Conservation (phyloP, 1,140 invertebrate species). For the Agrypnia vestita region DNA sequence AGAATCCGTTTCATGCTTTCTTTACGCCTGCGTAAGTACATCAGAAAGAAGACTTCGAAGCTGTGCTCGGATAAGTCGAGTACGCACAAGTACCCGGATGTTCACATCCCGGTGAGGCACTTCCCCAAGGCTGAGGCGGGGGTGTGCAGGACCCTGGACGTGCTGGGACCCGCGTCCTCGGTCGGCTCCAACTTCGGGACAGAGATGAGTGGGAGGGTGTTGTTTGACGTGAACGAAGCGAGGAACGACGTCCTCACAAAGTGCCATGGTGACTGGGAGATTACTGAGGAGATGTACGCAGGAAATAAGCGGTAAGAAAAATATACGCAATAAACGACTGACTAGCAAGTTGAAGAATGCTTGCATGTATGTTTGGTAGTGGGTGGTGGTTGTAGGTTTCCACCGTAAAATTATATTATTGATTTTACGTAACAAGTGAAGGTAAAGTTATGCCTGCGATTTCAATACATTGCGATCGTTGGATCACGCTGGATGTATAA, state of each 20-base stretch:
- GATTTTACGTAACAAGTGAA: too few relatives aligned
- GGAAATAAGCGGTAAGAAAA: constrained; percentile 55
- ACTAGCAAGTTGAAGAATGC: too few relatives aligned
- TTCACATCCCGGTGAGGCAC: constrained; percentile 50
- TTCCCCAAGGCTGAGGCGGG: constrained; percentile 44
- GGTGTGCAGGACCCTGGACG: constrained; percentile 61
- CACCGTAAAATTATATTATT: too few relatives aligned
- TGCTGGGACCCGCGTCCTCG: constrained; percentile 34
- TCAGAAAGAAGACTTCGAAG: constrained; percentile 65
- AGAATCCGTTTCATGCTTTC: constrained; percentile 71
- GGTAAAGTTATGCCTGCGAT: too few relatives aligned
- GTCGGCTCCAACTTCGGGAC: constrained; percentile 64
- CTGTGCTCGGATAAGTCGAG: neutral
- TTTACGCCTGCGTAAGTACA: constrained; percentile 68
- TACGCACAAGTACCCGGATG: constrained; percentile 44
- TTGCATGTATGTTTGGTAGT: too few relatives aligned
- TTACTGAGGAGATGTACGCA: constrained; percentile 28
- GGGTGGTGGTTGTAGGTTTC: too few relatives aligned
- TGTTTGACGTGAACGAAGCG: constrained; percentile 70
- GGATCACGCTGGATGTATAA: too few relatives aligned
- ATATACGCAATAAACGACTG: neutral
- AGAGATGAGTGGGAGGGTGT: constrained; percentile 62
- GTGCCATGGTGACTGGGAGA: constrained; percentile 62
- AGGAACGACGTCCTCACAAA: constrained; percentile 68
- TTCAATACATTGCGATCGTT: too few relatives aligned